Evolutionary conservation across 1,140 invertebrate species (phyloP), one percentile per base, ranked within the genome.

Genomic region (Macrotrachela quadricornifera): DNA sequence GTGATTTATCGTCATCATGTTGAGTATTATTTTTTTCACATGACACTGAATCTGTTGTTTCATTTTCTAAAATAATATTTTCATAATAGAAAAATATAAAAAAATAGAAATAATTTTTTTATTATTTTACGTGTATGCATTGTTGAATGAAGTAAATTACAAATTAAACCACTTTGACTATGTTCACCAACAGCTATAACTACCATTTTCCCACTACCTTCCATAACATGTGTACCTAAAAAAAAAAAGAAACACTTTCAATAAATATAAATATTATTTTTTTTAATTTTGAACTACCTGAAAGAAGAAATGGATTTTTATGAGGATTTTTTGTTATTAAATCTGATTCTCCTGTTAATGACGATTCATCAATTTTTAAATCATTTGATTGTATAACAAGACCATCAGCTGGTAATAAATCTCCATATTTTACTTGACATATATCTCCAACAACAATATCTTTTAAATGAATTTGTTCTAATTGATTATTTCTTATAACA

Each of bases 151-250:
- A 99, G 76, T 3, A 99, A 75, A 12, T 90, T 92, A 72, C 99
- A 96, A 64, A 99, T 99, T 64, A 97, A 97, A 69, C 94, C 94
- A 49, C 92, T 91, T 68, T 99, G 94, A 3, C 91, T 97, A 71
- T 97, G 95, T 44, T 96, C 82, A 63, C 94, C 94, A 39, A 99
- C 92, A 42, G 92, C 94, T 41, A 87, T 83, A 46, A 97, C 90
- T 61, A 99, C 70, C 85, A 99, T 96, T 75, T 94, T 95, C 37
- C 90, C 94, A 61, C 88, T 96, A 47, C 94, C 94, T 73, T 99
- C 94, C 94, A 99, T 99, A 45, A 99, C 90, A 73, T 99, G 91
- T 49, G 94, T 99, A 60, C 92, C 91, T 81, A 59, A 17, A 57
- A 56, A 54, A 48, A 15, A 59, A 17, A 57, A 56, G 51, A 48